A percentile compares a stretch with the other conserved stretches of the same genome.
phyloP scores from a whole-genome alignment of 1,140 invertebrate genomes.

The Mizuhopecten yessoensis region DNA sequence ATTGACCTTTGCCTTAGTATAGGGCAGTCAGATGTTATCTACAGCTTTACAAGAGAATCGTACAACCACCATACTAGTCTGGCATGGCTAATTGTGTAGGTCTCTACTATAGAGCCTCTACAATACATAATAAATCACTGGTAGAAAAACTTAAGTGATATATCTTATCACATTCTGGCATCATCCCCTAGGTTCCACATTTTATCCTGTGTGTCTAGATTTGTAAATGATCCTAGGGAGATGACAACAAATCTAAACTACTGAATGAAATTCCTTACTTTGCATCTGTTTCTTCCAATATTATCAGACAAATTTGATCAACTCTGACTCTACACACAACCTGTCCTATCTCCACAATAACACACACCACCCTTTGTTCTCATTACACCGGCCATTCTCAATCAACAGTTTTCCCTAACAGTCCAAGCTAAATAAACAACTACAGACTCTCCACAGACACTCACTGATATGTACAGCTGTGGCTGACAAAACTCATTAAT shows the following conservation, averaged over 20 bases:
- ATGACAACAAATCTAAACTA: not conserved
- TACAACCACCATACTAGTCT: constrained; percentile 9
- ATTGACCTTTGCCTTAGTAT: not conserved
- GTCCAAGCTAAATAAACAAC: too few species aligned
- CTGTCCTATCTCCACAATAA: too few species aligned
- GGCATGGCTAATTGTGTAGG: not conserved
- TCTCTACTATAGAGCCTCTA: too few species aligned
- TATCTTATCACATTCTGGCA: not conserved
- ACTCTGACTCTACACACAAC: too few species aligned
- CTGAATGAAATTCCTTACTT: not conserved
- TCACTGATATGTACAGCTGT: too few species aligned
- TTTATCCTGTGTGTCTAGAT: not conserved
- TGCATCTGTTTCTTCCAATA: not conserved
- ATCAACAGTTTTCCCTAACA: too few species aligned
- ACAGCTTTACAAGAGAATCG: not conserved
- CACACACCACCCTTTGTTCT: too few species aligned
- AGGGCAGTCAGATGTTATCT: constrained; percentile 16
- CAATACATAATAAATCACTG: not conserved
- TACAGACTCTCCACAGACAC: too few species aligned
- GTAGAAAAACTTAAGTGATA: not conserved
- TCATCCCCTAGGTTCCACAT: not conserved
- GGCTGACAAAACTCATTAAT: too few species aligned
- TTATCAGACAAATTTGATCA: too few species aligned
- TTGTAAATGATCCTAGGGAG: not conserved
- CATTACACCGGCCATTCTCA: too few species aligned